Evolutionary conservation across 2,113 vertebrate genomes (phyloP).

Genomic region (Platichthys stellatus): DNA sequence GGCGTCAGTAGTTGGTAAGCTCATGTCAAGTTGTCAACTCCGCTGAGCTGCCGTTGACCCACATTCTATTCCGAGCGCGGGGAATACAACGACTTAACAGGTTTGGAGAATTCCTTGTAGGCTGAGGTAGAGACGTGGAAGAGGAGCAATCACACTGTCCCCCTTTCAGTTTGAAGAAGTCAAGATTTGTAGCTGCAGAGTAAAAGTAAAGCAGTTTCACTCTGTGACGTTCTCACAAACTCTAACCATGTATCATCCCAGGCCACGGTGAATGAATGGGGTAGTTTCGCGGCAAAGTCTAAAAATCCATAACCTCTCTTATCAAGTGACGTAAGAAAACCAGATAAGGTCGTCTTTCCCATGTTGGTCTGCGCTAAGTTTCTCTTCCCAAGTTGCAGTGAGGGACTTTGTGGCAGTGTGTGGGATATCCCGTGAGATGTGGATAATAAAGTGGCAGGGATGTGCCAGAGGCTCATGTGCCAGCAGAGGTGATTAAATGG

Average conservation of each 20-base stretch:
- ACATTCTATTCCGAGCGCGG: slow-evolving; percentile 74
- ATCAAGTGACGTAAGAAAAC: slow-evolving; percentile 6
- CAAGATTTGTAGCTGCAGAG: neutral
- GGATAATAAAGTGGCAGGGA: slow-evolving; percentile 18
- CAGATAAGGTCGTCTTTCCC: neutral
- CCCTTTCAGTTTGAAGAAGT: neutral
- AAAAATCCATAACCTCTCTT: neutral
- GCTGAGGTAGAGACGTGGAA: slow-evolving; percentile 2
- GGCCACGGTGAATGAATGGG: neutral
- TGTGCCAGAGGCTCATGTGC: slow-evolving; percentile 12
- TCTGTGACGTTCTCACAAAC: neutral
- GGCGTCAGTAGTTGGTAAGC: slow-evolving; percentile 69
- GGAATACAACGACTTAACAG: slow-evolving; percentile 55
- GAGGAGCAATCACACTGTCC: neutral
- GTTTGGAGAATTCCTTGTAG: slow-evolving; percentile 55
- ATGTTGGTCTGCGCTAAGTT: neutral
- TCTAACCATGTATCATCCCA: neutral
- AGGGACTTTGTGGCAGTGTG: neutral
- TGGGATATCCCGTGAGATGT: slow-evolving; percentile 24
- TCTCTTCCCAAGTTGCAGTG: neutral
- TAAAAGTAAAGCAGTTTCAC: neutral
- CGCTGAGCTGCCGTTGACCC: slow-evolving; percentile 77
- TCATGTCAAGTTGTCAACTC: slow-evolving; percentile 56
- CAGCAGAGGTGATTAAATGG: slow-evolving; percentile 54
- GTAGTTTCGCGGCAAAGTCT: neutral